These are phyloP conservation scores for Dallia pectoralis DNA, from an alignment of 2,797 vertebrate genomes.

Conservation along the genomic window DNA sequence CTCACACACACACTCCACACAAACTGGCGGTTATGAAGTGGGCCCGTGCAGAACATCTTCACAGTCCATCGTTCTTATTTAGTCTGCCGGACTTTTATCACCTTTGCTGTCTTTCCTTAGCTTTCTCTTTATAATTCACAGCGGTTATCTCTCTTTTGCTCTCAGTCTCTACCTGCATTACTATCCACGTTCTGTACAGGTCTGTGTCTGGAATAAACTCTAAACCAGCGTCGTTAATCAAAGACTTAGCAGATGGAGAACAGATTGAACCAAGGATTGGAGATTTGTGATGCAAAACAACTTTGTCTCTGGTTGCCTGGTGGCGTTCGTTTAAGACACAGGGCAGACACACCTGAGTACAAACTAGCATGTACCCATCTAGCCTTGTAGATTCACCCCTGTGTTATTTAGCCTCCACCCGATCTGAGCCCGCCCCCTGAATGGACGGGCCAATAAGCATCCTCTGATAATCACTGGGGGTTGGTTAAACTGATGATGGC, in stretches of 20 bases:
- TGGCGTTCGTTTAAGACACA: not conserved
- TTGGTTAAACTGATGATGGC: no score
- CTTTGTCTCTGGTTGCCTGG: not conserved
- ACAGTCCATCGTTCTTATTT: not conserved
- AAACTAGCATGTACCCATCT: not conserved
- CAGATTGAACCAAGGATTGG: not conserved
- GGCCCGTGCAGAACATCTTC: not conserved
- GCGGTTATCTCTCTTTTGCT: not conserved
- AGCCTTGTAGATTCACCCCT: no score
- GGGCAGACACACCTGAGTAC: not conserved
- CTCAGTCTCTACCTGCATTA: not conserved
- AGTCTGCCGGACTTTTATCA: not conserved
- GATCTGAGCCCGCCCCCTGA: no score
- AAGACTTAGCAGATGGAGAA: not conserved
- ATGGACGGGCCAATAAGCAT: no score
- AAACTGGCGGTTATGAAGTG: not conserved
- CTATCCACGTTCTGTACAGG: not conserved
- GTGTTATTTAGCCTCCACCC: no score
- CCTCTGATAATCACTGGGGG: no score
- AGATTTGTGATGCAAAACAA: not conserved
- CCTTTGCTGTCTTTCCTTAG: not conserved
- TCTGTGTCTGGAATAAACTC: not conserved
- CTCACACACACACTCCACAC: not conserved
- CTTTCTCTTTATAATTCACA: fast-evolving
- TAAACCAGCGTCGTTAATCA: no score